These are phyloP conservation scores for Musca domestica DNA, from an alignment of 1,140 invertebrate genomes.

Conservation along the genomic window DNA sequence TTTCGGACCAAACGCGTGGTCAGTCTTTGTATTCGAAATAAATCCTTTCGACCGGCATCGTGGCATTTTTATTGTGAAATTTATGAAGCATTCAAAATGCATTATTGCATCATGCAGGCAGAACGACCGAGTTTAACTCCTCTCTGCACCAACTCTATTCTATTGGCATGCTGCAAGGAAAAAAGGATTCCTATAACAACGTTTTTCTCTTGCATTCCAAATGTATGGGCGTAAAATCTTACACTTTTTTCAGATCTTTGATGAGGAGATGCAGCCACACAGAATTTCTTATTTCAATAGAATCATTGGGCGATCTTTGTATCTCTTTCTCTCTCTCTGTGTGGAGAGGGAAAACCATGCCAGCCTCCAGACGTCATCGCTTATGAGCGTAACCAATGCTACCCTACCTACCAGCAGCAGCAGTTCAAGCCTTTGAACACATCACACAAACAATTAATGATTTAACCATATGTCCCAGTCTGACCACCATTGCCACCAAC, in stretches of 20 bases:
- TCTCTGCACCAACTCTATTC: not conserved
- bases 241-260: not conserved
- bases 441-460: no score
- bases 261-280: no score
- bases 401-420: not conserved
- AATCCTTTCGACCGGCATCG: not conserved
- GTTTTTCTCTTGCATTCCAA: no score
- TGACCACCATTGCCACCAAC: no score
- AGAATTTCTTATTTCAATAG: not conserved
- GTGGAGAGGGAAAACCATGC: no score
- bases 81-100: slow-evolving; percentile 14
- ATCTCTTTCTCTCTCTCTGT: not conserved
- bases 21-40: not conserved
- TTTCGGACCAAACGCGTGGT: slow-evolving; percentile 8
- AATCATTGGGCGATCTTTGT: not conserved
- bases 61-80: not conserved
- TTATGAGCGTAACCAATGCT: slow-evolving; percentile 12
- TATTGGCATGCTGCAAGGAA: no score
- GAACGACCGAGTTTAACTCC: not conserved
- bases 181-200: no score
- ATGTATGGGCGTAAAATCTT: not conserved
- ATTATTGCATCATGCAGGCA: slow-evolving; percentile 16
- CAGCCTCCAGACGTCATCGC: slow-evolving; percentile 9
- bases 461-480: no score
- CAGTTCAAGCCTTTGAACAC: not conserved